Percentiles rank a stretch among this genome's conserved stretches.
Evolutionary conservation across 2,888 invertebrate species (phyloP).

Genomic region (Tinea semifulvella): DNA sequence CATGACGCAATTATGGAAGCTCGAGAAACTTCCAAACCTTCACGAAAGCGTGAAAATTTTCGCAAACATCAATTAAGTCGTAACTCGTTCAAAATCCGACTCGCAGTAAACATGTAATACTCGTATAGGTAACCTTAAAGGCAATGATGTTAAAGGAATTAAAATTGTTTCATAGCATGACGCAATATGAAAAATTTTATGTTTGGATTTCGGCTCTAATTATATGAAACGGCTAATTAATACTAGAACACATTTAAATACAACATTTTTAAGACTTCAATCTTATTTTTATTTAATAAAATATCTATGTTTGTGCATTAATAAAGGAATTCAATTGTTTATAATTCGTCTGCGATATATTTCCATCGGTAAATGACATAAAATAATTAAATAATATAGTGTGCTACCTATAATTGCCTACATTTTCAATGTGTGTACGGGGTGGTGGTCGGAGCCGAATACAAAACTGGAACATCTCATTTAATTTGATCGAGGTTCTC

Average conservation of each 20-base stretch:
- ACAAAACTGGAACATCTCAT: no score
- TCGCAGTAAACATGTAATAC: constrained; percentile 8
- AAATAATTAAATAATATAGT: no score
- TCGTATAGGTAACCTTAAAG: constrained; percentile 3
- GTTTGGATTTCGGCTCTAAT: background rate
- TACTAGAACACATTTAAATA: no score
- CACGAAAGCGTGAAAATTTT: constrained; percentile 9
- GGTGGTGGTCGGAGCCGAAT: no score
- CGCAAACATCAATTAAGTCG: constrained; percentile 11
- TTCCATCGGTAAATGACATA: no score
- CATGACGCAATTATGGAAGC: constrained; percentile 8
- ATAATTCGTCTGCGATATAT: no score
- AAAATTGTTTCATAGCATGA: constrained; percentile 4
- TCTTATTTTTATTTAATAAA: no score
- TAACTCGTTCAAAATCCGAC: constrained; percentile 10
- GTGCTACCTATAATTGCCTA: no score
- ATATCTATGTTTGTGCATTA: no score
- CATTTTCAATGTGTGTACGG: no score
- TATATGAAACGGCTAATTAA: background rate
- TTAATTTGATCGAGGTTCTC: constrained; percentile 5
- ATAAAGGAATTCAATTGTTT: no score
- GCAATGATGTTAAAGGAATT: constrained; percentile 6
- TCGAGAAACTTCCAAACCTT: background rate
- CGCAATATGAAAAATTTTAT: background rate
- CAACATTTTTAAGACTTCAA: no score